A percentile compares a stretch with the other conserved stretches of the same genome.
These are phyloP conservation scores for Tricholaema leucomelas DNA, from an alignment of 2,113 vertebrate genomes.

Conservation along the genomic window DNA sequence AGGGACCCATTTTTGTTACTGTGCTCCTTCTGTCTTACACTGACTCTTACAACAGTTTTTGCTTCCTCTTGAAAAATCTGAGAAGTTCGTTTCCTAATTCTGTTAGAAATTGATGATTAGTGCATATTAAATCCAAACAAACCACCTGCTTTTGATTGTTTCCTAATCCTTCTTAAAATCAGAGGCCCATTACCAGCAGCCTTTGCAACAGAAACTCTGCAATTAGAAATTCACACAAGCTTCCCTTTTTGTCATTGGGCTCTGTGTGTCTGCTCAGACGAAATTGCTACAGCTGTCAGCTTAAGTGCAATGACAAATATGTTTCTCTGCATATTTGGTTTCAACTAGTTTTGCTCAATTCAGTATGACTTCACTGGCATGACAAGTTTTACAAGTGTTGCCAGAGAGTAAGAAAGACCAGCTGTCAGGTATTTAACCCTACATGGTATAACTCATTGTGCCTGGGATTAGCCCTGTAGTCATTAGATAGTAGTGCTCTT, in stretches of 20 bases:
- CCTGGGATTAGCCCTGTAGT: background rate
- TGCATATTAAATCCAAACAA: slow-evolving; percentile 53
- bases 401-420: slow-evolving; percentile 1
- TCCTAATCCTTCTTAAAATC: slow-evolving; percentile 48
- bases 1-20: background rate
- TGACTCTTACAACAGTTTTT: slow-evolving; percentile 10
- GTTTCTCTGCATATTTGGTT: slow-evolving; percentile 51
- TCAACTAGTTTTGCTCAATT: slow-evolving; percentile 26
- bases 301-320: slow-evolving; percentile 51
- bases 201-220: slow-evolving; percentile 38
- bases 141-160: slow-evolving; percentile 48
- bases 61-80: slow-evolving; percentile 14
- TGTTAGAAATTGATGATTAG: slow-evolving; percentile 15
- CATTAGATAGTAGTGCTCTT: background rate
- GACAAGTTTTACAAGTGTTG: slow-evolving; percentile 39
- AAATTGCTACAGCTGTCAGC: slow-evolving; percentile 50
- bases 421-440: slow-evolving; percentile 13
- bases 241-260: slow-evolving; percentile 32
- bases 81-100: slow-evolving; percentile 17
- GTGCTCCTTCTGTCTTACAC: background rate
- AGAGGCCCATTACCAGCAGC: background rate
- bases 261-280: slow-evolving; percentile 13
- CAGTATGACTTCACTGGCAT: background rate
- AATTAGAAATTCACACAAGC: slow-evolving; percentile 45
- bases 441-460: accelerated